Evolutionary conservation across 2,797 vertebrate genomes (phyloP), one percentile per base, ranked within the genome.

Genomic region (Philypnodon macrostomus): DNA sequence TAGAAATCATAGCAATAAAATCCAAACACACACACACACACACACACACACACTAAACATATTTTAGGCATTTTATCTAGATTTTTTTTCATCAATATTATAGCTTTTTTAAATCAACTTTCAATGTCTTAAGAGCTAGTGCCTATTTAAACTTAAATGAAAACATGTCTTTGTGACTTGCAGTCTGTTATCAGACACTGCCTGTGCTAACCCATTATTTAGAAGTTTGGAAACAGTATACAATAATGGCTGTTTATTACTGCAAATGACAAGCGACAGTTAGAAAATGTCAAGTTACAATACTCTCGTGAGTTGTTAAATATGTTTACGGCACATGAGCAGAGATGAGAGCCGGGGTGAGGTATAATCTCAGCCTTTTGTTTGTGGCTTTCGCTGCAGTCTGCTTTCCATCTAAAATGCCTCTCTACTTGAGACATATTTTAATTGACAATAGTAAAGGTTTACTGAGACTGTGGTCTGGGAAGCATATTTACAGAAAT

Each of bases 291-390:
- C 19, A 60, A 32, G 23, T 14, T 34, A 55, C 37, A 52, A 48
- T 60, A 15, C 3, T 67, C 12, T 41, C 31, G 7, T 41, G 12
- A 57, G 15, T 5, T 50, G 34, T 38, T 26, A 34, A 47, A 55
- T 39, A 34, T 30, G 45, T 49, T 6, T 26, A 16, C 32, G 49
- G 30, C 24, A 32, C 41, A 40, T 38, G 4, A 23, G 36, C 48
- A 55, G 31, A 62, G 50, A 57, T 51, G 16, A 59, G 39, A 47
- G 23, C 10, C 4, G 24, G 29, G 35, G 15, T 15, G 63, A 37
- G 57, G 13, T 16, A 35, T 58, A 67, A 73, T 75, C 58, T 36
- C 41, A 72, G 57, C 46, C 32, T 67, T 51, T 37, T 2, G 5
- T 39, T 67, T 16, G 31, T 52, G 60, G 50, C 45, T 56, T 56